Base-by-base conservation (phyloP, 1,140 invertebrate genomes). In the Holotrichia oblita region DNA sequence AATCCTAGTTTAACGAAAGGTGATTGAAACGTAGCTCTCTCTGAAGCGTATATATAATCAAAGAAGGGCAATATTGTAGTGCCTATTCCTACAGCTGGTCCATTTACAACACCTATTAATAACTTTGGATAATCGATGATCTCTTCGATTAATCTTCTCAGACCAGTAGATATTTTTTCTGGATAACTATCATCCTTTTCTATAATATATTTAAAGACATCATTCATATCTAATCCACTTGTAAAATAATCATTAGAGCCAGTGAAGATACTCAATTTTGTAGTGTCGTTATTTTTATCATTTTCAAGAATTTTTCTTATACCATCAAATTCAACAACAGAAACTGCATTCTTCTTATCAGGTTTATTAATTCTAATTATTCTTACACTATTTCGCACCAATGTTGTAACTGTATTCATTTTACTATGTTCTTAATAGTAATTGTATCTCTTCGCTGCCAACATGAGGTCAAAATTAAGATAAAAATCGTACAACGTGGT, bases 41-140 rank as follows among this genome's bases (percentile, higher is more conserved):
- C 92, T 17, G 93, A 92, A 59, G 96, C 94, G 88, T 95, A 97
- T 22, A 98, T 93, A 72, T 94, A 89, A 89, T 99, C 98, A 91
- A 93, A 98, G 0, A 99, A 88, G 8, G 91, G 92, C 22, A 97
- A 87, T 0, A 93, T 92, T 10, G 97, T 98, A 0, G 93, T 93
- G 69, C 93, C 93, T 81, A 99, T 92, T 17, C 98, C 98, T 79
- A 98, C 91, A 20, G 97, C 96, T 74, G 95, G 96, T 44, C 97
- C 98, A 91, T 99, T 98, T 0, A 99, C 93, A 61, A 98, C 87
- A 44, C 93, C 95, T 79, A 99, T 90, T 69, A 99, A 84, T 22
- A 97, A 89, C 87, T 99, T 99, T 0, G 96, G 94, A 85, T 95
- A 98, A 79, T 92, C 90, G 80, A 99, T 97, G 81, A 98, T 93